Percentiles rank a stretch among this genome's conserved stretches.
phyloP scores from a whole-genome alignment of 2,888 invertebrate species.

The Kuschelorhynchus macadamiae region DNA sequence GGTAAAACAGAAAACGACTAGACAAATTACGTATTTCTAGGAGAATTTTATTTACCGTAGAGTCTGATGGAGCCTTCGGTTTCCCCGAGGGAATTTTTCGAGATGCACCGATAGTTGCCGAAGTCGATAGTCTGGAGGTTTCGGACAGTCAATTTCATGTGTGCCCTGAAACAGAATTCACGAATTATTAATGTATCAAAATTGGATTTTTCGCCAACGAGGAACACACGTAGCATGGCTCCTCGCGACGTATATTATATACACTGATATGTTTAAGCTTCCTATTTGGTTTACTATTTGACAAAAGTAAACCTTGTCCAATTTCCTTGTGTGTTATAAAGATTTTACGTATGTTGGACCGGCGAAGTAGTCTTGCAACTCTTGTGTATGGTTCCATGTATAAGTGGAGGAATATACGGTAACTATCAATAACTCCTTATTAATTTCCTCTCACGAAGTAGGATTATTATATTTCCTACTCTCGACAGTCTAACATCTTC shows the following conservation, averaged over 20 bases:
- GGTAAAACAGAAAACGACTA: slow-evolving; percentile 48
- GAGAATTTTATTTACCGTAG: slow-evolving; percentile 79
- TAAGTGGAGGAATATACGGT: no score
- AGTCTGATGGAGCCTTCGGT: slow-evolving; percentile 93
- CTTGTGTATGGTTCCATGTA: no score
- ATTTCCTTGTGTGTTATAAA: no score
- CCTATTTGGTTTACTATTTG: slow-evolving; percentile 13
- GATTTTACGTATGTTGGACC: no score
- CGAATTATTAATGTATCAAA: slow-evolving; percentile 51
- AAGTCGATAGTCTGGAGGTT: slow-evolving; percentile 88
- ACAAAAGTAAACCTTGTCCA: no score
- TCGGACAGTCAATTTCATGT: slow-evolving; percentile 90
- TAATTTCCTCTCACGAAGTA: no score
- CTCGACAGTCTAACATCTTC: no score
- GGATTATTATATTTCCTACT: no score
- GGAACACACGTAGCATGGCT: slow-evolving; percentile 33
- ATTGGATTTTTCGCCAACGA: slow-evolving; percentile 51
- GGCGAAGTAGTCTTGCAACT: no score
- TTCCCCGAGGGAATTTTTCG: slow-evolving; percentile 93
- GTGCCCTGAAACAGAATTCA: slow-evolving; percentile 72
- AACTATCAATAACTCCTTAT: no score
- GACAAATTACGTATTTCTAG: slow-evolving; percentile 56
- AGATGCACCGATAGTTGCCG: slow-evolving; percentile 93
- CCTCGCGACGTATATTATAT: slow-evolving; percentile 27
- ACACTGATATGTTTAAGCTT: slow-evolving; percentile 30